These are phyloP conservation scores for Polydrusus tereticollis DNA, from an alignment of 2,888 invertebrate species.

Conservation along the genomic window DNA sequence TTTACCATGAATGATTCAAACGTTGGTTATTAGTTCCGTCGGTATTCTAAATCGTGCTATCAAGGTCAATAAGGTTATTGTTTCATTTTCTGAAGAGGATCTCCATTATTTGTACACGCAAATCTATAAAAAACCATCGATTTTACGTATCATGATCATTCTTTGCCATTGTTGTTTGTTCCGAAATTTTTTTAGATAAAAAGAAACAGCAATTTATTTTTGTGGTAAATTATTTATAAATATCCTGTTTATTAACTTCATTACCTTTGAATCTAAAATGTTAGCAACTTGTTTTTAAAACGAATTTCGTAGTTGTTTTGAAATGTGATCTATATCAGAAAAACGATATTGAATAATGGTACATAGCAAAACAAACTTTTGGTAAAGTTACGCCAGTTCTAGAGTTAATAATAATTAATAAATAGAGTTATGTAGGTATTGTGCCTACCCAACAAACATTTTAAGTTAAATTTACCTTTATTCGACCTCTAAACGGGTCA, in stretches of 20 bases:
- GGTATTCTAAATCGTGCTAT: neutral
- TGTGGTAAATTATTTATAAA: neutral
- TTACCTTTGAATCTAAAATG: too few relatives aligned
- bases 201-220: neutral
- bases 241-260: too few relatives aligned
- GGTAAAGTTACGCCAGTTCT: too few relatives aligned
- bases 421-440: too few relatives aligned
- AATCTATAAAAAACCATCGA: neutral
- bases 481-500: too few relatives aligned
- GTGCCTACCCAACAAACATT: too few relatives aligned
- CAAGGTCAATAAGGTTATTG: slow-evolving; percentile 9
- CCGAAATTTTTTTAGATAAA: neutral
- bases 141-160: neutral
- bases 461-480: too few relatives aligned
- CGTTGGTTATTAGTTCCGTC: neutral
- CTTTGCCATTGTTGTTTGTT: neutral
- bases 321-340: too few relatives aligned
- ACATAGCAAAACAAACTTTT: too few relatives aligned
- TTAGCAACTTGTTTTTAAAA: neutral
- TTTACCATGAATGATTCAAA: neutral
- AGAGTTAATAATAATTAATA: too few relatives aligned
- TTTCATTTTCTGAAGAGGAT: slow-evolving; percentile 1
- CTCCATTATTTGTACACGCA: neutral
- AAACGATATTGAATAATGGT: too few relatives aligned
- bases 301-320: too few relatives aligned